Evolutionary conservation across 2,888 invertebrate species (phyloP).

Genomic region (Eilema caniola): DNA sequence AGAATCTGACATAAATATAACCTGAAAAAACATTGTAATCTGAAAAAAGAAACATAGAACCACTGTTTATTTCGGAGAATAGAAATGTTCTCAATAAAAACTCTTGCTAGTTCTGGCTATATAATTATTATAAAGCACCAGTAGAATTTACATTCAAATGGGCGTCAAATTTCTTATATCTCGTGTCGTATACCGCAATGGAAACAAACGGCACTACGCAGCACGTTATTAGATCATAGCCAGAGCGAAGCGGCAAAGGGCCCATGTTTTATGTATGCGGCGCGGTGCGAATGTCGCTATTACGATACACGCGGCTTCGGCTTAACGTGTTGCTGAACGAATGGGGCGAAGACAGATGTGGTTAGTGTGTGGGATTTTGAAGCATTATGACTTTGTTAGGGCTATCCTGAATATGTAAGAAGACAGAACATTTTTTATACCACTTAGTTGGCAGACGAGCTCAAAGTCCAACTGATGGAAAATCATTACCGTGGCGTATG

Average conservation of each 20-base stretch:
- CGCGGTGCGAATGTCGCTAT: slow-evolving; percentile 52
- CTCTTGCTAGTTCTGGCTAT: too few relatives aligned
- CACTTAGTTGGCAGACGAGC: too few relatives aligned
- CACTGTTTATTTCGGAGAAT: too few relatives aligned
- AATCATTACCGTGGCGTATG: too few relatives aligned
- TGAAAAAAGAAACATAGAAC: too few relatives aligned
- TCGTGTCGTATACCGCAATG: slow-evolving; percentile 42
- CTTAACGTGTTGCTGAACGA: slow-evolving; percentile 19
- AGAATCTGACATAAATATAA: too few relatives aligned
- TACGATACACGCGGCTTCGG: slow-evolving; percentile 43
- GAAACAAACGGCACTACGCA: slow-evolving; percentile 63
- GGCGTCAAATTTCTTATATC: not conserved
- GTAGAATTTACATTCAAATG: too few relatives aligned
- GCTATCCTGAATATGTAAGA: not conserved
- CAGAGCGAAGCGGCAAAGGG: slow-evolving; percentile 73
- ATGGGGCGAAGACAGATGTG: slow-evolving; percentile 23
- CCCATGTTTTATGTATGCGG: slow-evolving; percentile 80
- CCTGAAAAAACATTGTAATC: too few relatives aligned
- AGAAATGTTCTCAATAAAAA: too few relatives aligned
- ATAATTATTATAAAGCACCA: too few relatives aligned
- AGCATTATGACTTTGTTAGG: slow-evolving; percentile 6
- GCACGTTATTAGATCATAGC: slow-evolving; percentile 81
- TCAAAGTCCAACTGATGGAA: too few relatives aligned
- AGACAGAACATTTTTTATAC: too few relatives aligned
- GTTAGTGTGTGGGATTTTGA: slow-evolving; percentile 20